These are phyloP conservation scores for Drosophila santomea DNA, from an alignment of 1,140 invertebrate genomes.

Conservation along the genomic window DNA sequence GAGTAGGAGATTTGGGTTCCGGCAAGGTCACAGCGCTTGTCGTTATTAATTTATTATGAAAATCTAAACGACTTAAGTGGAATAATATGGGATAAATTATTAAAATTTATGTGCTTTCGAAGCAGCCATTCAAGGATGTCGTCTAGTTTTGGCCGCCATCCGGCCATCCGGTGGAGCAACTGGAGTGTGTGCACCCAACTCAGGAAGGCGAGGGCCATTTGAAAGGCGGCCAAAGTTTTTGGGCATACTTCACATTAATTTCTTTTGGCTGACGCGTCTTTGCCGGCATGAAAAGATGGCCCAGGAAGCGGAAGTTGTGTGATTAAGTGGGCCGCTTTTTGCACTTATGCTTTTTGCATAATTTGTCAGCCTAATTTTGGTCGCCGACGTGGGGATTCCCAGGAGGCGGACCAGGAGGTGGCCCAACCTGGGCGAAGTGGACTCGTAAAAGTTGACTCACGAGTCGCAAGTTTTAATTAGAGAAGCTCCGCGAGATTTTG, in stretches of 20 bases:
- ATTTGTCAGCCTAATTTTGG: constrained; percentile 64
- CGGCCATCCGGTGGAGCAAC: constrained; percentile 32
- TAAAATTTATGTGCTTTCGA: constrained; percentile 82
- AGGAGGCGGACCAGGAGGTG: not conserved
- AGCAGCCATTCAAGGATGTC: constrained; percentile 38
- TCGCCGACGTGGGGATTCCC: not conserved
- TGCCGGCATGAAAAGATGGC: not conserved
- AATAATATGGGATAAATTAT: constrained; percentile 83
- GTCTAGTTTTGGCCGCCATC: constrained; percentile 41
- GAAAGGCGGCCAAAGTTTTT: constrained; percentile 72
- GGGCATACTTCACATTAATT: constrained; percentile 72
- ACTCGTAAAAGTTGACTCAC: constrained; percentile 38
- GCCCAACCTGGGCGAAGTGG: not conserved
- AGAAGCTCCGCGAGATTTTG: constrained; percentile 26
- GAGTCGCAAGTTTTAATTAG: constrained; percentile 47
- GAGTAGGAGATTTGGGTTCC: not conserved
- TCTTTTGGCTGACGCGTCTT: constrained; percentile 50
- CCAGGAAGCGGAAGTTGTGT: constrained; percentile 73
- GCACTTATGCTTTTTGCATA: constrained; percentile 74
- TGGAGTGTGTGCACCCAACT: not conserved
- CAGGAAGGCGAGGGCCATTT: constrained; percentile 36
- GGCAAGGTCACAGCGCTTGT: constrained; percentile 63
- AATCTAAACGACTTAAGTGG: constrained; percentile 83
- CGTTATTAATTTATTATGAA: constrained; percentile 83
- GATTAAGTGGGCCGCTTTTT: constrained; percentile 77